These are phyloP conservation scores for Drosophila hydei DNA, from an alignment of 1,140 invertebrate species.

Conservation along the genomic window DNA sequence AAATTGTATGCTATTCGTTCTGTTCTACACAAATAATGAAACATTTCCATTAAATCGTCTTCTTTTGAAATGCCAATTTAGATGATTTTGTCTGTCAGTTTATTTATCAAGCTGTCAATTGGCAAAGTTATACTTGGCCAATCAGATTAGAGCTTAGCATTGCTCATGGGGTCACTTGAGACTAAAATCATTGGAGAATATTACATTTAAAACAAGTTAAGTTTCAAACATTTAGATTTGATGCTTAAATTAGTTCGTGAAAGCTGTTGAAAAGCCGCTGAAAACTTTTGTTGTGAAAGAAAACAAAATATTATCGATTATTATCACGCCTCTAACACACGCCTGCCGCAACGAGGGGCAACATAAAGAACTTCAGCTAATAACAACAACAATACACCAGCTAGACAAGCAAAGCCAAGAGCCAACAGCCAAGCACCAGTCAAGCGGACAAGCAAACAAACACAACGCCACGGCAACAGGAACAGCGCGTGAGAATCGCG, in stretches of 20 bases:
- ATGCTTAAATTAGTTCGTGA: slow-evolving; percentile 22
- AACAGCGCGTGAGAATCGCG: neutral
- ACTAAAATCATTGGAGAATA: neutral
- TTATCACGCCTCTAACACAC: slow-evolving; percentile 56
- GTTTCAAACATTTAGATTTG: neutral
- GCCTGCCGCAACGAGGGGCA: neutral
- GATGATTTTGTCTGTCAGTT: no score
- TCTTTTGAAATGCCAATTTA: no score
- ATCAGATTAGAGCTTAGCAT: no score
- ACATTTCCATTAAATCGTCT: no score
- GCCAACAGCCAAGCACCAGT: slow-evolving; percentile 26
- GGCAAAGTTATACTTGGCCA: no score
- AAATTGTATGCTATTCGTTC: no score
- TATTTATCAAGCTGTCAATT: no score
- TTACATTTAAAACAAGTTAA: neutral
- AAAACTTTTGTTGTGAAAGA: slow-evolving; percentile 68
- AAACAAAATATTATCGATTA: slow-evolving; percentile 82
- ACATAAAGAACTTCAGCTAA: slow-evolving; percentile 33
- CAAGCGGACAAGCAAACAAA: slow-evolving; percentile 67
- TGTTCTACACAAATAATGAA: no score
- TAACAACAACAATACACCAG: slow-evolving; percentile 22
- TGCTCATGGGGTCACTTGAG: no score
- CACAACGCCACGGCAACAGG: slow-evolving; percentile 64
- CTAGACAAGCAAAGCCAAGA: slow-evolving; percentile 19
- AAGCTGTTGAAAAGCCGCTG: slow-evolving; percentile 49